A percentile compares a stretch with the other conserved stretches of the same genome.
These are phyloP conservation scores for Zaprionus gabonicus DNA, from an alignment of 1,140 invertebrate species.

Conservation along the genomic window DNA sequence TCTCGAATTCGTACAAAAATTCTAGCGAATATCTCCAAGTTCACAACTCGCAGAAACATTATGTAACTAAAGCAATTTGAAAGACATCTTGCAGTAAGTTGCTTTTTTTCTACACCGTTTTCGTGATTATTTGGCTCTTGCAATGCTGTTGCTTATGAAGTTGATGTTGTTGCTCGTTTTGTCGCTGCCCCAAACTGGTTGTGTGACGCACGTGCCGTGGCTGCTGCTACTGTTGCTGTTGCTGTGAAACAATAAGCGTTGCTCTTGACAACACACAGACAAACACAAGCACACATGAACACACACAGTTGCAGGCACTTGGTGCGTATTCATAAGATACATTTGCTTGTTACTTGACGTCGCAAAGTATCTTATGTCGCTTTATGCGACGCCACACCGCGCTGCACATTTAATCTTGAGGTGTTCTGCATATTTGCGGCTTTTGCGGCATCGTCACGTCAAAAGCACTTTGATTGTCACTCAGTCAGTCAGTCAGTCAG, in stretches of 20 bases:
- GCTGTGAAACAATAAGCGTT: slow-evolving; percentile 65
- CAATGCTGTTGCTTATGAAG: not conserved
- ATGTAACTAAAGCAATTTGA: slow-evolving; percentile 7
- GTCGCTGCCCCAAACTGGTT: slow-evolving; percentile 39
- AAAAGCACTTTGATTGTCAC: slow-evolving; percentile 71
- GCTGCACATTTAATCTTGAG: slow-evolving; percentile 76
- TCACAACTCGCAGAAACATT: slow-evolving; percentile 7
- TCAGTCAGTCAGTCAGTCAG: slow-evolving; percentile 45
- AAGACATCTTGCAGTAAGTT: slow-evolving; percentile 16
- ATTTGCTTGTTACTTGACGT: slow-evolving; percentile 51
- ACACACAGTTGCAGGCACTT: no score
- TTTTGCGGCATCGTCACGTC: slow-evolving; percentile 60
- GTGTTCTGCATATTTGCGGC: slow-evolving; percentile 72
- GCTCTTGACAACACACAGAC: slow-evolving; percentile 7
- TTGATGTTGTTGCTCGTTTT: not conserved
- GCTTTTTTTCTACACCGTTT: slow-evolving; percentile 16
- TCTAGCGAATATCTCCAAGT: not conserved
- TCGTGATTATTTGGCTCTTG: not conserved
- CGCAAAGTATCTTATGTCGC: slow-evolving; percentile 66
- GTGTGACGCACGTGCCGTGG: slow-evolving; percentile 43
- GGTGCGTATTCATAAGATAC: slow-evolving; percentile 56
- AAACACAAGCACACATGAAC: not conserved
- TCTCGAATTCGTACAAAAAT: not conserved
- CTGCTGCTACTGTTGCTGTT: slow-evolving; percentile 9
- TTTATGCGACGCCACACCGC: slow-evolving; percentile 57